A percentile compares a stretch with the other conserved stretches of the same genome.
Conservation (phyloP, 2,113 vertebrate species). For the Gymnorhina tibicen region DNA sequence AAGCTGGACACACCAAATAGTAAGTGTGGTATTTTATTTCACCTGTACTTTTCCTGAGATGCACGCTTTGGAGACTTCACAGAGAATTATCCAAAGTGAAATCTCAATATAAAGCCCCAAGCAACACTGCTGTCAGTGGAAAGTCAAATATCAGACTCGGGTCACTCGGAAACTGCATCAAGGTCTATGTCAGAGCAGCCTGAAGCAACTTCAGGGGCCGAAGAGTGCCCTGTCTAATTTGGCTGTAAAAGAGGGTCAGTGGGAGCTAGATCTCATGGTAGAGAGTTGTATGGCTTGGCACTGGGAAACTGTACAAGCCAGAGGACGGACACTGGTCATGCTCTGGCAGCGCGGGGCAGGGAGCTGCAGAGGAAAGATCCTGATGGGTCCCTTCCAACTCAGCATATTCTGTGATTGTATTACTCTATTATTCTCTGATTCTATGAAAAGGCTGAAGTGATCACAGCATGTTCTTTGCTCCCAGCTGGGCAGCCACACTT, state of each 20-base stretch:
- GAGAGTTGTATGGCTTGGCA: not conserved
- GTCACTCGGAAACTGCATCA: not conserved
- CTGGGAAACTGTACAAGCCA: not conserved
- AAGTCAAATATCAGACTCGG: not conserved
- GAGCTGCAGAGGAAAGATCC: not conserved
- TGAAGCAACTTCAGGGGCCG: not conserved
- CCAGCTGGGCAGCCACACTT: not conserved
- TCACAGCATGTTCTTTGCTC: not conserved
- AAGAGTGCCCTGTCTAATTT: not conserved
- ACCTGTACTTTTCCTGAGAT: not conserved
- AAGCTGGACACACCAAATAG: not conserved
- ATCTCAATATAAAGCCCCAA: not conserved
- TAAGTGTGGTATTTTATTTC: not conserved
- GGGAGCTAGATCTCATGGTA: not conserved
- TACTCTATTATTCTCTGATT: not conserved
- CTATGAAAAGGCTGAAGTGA: not conserved
- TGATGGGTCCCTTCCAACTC: not conserved
- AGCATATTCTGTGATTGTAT: not conserved
- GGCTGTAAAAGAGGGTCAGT: not conserved
- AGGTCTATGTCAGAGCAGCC: not conserved
- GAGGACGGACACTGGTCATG: not conserved
- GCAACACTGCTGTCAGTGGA: not conserved
- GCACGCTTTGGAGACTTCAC: not conserved
- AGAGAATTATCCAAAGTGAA: not conserved
- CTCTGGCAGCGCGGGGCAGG: not conserved